Evolutionary conservation across 1,140 invertebrate species (phyloP).

Genomic region (Mya arenaria): DNA sequence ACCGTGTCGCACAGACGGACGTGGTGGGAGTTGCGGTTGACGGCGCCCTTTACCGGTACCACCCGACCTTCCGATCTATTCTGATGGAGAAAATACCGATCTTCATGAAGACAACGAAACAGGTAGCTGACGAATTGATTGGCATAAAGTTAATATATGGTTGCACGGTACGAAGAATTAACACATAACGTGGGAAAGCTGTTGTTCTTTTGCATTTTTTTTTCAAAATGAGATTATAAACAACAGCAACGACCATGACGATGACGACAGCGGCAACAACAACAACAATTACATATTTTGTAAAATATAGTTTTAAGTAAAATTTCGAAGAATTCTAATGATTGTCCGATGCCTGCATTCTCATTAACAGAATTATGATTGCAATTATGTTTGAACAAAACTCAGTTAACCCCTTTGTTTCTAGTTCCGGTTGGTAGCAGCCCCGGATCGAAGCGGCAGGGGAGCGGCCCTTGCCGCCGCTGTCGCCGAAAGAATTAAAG

Average conservation of each 20-base stretch:
- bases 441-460: conserved; percentile 23
- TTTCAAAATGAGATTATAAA: too few species aligned
- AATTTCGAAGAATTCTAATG: background rate
- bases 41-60: conserved; percentile 41
- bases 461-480: conserved; percentile 43
- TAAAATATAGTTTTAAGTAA: background rate
- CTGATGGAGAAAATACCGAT: conserved; percentile 18
- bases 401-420: too few species aligned
- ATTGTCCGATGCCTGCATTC: background rate
- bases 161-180: too few species aligned
- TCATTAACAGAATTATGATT: background rate
- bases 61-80: conserved; percentile 33
- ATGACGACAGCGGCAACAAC: too few species aligned
- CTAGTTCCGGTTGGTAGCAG: conserved; percentile 40
- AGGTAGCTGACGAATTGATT: too few species aligned
- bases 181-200: too few species aligned
- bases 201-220: too few species aligned
- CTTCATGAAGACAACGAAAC: conserved; percentile 30
- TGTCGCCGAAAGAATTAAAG: conserved; percentile 30
- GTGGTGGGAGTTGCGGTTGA: conserved; percentile 46
- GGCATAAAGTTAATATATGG: too few species aligned
- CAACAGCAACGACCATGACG: too few species aligned
- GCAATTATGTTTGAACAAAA: background rate
- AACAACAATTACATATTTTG: too few species aligned
- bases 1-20: conserved; percentile 23